phyloP scores from a whole-genome alignment of 37 sponge, comb jelly and placozoan species.

The Hexactinellida sp. region DNA sequence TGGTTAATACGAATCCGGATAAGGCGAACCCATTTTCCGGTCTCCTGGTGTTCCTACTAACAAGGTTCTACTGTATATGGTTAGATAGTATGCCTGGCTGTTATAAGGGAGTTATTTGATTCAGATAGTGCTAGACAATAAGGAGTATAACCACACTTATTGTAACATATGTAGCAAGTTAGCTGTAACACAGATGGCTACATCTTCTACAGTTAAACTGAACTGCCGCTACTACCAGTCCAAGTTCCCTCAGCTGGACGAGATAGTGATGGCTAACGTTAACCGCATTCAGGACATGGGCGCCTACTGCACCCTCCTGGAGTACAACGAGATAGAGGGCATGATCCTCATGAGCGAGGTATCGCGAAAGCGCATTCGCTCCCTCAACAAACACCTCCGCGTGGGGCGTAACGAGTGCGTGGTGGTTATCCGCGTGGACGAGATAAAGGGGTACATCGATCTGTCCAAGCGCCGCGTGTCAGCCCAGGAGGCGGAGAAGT shows the following conservation, averaged over 20 bases:
- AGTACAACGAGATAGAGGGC: slow-evolving; percentile 91
- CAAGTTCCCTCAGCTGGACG: slow-evolving; percentile 85
- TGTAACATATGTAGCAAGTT: no score
- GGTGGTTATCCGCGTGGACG: slow-evolving; percentile 91
- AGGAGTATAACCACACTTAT: no score
- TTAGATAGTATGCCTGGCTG: no score
- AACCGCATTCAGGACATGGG: slow-evolving; percentile 92
- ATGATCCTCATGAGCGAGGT: slow-evolving; percentile 97
- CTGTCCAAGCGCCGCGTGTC: slow-evolving; percentile 91
- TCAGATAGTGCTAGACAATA: no score
- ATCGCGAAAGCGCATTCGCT: slow-evolving; percentile 78
- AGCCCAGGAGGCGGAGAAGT: slow-evolving; percentile 82
- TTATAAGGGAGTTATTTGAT: no score
- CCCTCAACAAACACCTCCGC: slow-evolving; percentile 87
- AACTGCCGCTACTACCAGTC: slow-evolving; percentile 65
- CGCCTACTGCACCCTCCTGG: slow-evolving; percentile 84
- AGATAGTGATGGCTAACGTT: slow-evolving; percentile 97
- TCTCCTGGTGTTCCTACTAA: no score
- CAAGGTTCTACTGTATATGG: no score
- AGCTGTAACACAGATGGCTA: no score
- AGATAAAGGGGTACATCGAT: slow-evolving; percentile 94
- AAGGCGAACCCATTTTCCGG: no score
- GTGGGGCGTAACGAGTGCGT: slow-evolving; percentile 97
- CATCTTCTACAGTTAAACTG: neutral
- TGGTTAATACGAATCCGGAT: no score